Base-by-base conservation (phyloP, 2,113 vertebrate species). In the Periophthalmodon schlosseri region DNA sequence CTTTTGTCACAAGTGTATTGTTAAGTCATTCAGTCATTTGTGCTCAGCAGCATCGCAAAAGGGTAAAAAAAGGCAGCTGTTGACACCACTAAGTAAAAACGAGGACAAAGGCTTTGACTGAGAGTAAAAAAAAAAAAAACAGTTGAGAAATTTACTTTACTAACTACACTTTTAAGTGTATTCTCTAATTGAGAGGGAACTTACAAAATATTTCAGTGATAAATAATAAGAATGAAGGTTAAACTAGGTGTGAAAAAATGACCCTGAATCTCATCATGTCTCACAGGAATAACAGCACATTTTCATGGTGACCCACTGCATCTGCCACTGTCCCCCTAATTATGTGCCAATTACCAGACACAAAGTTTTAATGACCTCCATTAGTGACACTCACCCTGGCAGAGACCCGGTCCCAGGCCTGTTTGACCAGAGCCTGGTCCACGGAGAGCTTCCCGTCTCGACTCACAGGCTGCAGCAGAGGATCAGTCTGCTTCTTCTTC, bases 401-500 rank as follows among this genome's bases (percentile, higher is more conserved):
- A 74, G 96, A 94, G 75, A 97, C 91, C 73, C 95, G 94, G 8
- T 99, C 98, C 97, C 97, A 99, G 3, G 95, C 93, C 84, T 99
- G 97, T 78, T 98, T 98, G 75, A 99, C 93, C 80, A 98, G 86
- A 0, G 97, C 96, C 90, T 99, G 98, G 79, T 99, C 97, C 86
- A 97, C 96, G 0, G 97, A 96, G 66, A 99, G 89, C 87, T 99
- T 99, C 0, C 96, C 96, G 2, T 98, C 96, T 85, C 93, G 95
- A 49, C 96, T 89, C 61, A 95, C 23, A 0, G 98, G 96, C 79
- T 96, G 95, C 6, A 97, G 89, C 81, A 94, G 88, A 13, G 92
- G 85, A 74, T 98, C 97, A 6, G 95, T 88, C 83, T 96, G 96
- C 81, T 98, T 98, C 83, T 92, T 96, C 91, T 96, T 97, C 57